Evolutionary conservation across 2,888 invertebrate species (phyloP).

Genomic region (Oligia strigilis): DNA sequence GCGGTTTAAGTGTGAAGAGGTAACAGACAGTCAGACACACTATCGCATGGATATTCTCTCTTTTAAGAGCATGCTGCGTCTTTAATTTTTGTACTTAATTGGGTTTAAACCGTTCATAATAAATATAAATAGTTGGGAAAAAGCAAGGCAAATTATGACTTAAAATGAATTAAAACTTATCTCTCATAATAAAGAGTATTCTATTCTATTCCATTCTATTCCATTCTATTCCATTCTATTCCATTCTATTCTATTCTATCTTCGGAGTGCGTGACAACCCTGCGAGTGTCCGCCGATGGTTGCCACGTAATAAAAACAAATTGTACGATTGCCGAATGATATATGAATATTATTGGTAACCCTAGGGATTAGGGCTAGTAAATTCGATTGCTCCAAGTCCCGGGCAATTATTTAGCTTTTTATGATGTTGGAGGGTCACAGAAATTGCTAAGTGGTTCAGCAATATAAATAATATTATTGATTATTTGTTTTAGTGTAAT

Average conservation of each 20-base stretch:
- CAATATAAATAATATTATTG: conserved; percentile 44
- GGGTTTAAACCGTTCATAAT: too few relatives aligned
- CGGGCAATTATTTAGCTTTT: conserved; percentile 54
- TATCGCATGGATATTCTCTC: too few relatives aligned
- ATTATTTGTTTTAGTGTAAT: conserved; percentile 25
- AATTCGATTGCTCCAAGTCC: conserved; percentile 49
- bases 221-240: too few relatives aligned
- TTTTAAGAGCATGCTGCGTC: too few relatives aligned
- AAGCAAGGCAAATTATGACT: neutral
- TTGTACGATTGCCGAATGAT: conserved; percentile 66
- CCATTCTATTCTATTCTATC: neutral
- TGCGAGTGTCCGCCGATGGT: conserved; percentile 46
- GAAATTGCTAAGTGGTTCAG: conserved; percentile 31
- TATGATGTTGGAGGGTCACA: conserved; percentile 28
- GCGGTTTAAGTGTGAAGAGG: too few relatives aligned
- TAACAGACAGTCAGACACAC: too few relatives aligned
- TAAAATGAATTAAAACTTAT: conserved; percentile 11
- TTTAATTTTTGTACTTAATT: too few relatives aligned
- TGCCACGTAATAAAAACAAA: conserved; percentile 76
- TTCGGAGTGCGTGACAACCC: conserved; percentile 35
- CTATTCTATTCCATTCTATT: neutral
- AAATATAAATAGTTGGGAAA: neutral
- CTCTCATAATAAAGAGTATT: too few relatives aligned
- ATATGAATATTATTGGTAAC: conserved; percentile 54
- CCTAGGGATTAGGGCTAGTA: conserved; percentile 61